These are phyloP conservation scores for Serrognathus titanus DNA, from an alignment of 2,888 invertebrate species.

Conservation along the genomic window DNA sequence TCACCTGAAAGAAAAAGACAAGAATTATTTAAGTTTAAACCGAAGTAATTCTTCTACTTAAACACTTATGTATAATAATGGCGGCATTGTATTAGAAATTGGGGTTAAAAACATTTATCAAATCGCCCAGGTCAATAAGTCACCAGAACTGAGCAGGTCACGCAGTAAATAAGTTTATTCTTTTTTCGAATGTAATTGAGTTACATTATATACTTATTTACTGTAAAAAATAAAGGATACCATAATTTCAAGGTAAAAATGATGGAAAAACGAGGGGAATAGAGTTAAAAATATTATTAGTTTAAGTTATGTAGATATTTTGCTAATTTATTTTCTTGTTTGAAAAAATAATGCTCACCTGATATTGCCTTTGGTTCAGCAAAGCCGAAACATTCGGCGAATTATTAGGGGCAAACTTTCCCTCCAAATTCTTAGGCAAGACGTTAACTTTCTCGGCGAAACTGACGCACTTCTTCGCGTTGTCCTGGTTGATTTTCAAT, in stretches of 20 bases:
- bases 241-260: no score
- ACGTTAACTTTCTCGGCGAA: constrained; percentile 64
- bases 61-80: not conserved
- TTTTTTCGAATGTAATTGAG: no score
- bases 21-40: not conserved
- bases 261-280: no score
- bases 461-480: constrained; percentile 70
- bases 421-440: constrained; percentile 54
- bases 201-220: no score
- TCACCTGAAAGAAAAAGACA: constrained; percentile 31
- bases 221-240: no score
- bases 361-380: constrained; percentile 54
- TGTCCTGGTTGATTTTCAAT: constrained; percentile 67
- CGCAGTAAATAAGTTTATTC: no score
- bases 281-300: no score
- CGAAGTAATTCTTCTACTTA: not conserved
- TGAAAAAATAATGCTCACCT: not conserved
- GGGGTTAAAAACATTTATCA: no score
- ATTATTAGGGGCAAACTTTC: constrained; percentile 63
- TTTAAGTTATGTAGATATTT: no score
- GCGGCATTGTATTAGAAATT: not conserved
- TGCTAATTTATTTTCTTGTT: no score
- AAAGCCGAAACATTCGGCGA: constrained; percentile 70
- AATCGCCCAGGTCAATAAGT: no score
- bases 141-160: no score